These are phyloP conservation scores for Sebastes taczanowskii DNA, from an alignment of 2,797 vertebrate species.

Conservation along the genomic window DNA sequence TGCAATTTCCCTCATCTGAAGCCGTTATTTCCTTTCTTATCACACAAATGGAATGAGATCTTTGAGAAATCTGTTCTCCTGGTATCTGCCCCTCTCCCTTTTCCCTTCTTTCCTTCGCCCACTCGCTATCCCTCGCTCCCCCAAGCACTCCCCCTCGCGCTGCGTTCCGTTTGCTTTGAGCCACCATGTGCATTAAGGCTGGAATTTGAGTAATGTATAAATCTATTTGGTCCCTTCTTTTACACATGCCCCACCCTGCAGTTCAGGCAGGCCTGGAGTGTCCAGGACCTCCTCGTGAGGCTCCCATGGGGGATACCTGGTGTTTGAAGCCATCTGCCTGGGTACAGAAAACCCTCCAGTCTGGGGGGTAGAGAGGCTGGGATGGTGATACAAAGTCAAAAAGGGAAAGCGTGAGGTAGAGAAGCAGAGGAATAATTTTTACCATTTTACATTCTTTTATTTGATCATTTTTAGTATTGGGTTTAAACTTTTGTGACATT, in stretches of 20 bases:
- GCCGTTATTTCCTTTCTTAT: constrained; percentile 57
- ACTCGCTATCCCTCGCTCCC: constrained; percentile 52
- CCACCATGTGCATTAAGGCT: constrained; percentile 39
- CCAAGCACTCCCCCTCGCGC: constrained; percentile 5
- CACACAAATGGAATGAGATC: constrained; percentile 47
- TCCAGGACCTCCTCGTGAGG: constrained; percentile 68
- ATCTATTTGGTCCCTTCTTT: constrained; percentile 27
- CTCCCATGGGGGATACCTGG: constrained; percentile 58
- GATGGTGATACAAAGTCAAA: constrained; percentile 29
- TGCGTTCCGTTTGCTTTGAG: constrained; percentile 45
- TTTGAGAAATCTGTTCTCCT: constrained; percentile 47
- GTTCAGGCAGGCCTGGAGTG: constrained; percentile 48
- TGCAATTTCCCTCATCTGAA: constrained; percentile 59
- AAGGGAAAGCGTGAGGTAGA: neutral
- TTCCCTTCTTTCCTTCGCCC: constrained; percentile 41
- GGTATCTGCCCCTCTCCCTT: constrained; percentile 50
- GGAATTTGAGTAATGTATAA: constrained; percentile 51
- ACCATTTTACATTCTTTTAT: neutral
- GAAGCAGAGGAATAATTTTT: neutral
- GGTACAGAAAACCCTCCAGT: constrained; percentile 15
- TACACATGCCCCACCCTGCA: constrained; percentile 12
- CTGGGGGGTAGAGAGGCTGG: neutral
- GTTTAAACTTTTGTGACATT: neutral
- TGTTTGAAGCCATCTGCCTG: constrained; percentile 73
- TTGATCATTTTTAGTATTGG: neutral